Evolutionary conservation across 2,888 invertebrate species (phyloP).

Genomic region (Lydus trimaculatus): DNA sequence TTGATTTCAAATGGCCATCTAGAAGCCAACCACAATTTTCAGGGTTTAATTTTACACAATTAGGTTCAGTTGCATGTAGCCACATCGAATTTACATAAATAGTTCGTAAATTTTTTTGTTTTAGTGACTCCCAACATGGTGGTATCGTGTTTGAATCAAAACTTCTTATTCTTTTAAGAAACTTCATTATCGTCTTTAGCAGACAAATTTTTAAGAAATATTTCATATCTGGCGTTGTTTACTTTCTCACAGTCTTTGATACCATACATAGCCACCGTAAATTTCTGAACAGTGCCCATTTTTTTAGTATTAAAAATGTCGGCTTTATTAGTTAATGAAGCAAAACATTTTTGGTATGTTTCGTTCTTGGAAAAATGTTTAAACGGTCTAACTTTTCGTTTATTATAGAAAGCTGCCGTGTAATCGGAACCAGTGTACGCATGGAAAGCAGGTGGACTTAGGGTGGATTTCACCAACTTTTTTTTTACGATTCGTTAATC

Average conservation of each 20-base stretch:
- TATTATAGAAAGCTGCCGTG: slow-evolving; percentile 45
- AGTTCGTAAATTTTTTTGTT: slow-evolving; percentile 30
- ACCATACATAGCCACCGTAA: slow-evolving; percentile 48
- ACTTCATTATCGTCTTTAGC: slow-evolving; percentile 40
- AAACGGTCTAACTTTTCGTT: slow-evolving; percentile 47
- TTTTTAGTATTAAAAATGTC: slow-evolving; percentile 46
- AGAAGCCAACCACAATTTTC: slow-evolving; percentile 15
- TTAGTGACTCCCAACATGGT: slow-evolving; percentile 24
- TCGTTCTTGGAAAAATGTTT: slow-evolving; percentile 44
- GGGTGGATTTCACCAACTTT: slow-evolving; percentile 24
- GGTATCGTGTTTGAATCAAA: slow-evolving; percentile 33
- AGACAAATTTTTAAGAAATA: slow-evolving; percentile 46
- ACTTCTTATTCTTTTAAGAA: slow-evolving; percentile 45
- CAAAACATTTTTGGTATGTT: slow-evolving; percentile 46
- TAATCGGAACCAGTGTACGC: slow-evolving; percentile 49
- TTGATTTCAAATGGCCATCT: slow-evolving; percentile 17
- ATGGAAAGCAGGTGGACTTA: slow-evolving; percentile 43
- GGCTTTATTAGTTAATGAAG: slow-evolving; percentile 44
- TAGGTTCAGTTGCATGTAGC: slow-evolving; percentile 29
- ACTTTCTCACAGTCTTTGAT: slow-evolving; percentile 43
- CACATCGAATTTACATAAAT: slow-evolving; percentile 35
- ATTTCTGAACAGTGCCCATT: slow-evolving; percentile 48
- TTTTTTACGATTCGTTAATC: no score
- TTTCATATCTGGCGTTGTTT: slow-evolving; percentile 46
- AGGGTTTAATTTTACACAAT: slow-evolving; percentile 13